These are phyloP conservation scores for Aplysina aerophoba DNA, from an alignment of 37 sponge, comb jelly and placozoan genomes.

Conservation along the genomic window DNA sequence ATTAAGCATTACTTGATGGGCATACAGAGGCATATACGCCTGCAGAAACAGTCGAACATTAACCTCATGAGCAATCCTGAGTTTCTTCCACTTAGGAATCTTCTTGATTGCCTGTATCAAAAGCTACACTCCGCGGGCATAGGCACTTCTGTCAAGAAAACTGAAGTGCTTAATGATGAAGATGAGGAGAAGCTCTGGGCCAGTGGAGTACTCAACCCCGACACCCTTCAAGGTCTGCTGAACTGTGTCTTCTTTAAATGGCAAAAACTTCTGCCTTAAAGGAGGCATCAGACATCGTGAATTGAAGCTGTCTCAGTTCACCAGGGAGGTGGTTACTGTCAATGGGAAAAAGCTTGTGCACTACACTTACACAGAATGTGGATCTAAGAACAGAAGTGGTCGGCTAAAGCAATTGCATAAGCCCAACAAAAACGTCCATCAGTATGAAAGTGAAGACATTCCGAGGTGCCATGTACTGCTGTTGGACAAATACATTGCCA, in stretches of 20 bases:
- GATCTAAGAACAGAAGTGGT: constrained; percentile 45
- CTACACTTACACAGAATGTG: constrained; percentile 36
- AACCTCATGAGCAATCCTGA: constrained; percentile 7
- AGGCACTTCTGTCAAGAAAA: constrained; percentile 28
- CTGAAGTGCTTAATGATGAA: constrained; percentile 6
- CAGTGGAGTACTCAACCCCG: constrained; percentile 26
- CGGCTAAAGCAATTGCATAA: neutral
- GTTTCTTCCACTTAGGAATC: neutral
- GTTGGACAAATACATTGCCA: neutral
- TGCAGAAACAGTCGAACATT: neutral
- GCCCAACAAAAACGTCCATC: constrained; percentile 6
- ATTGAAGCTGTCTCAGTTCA: constrained; percentile 36
- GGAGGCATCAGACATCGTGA: constrained; percentile 44
- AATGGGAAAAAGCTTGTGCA: neutral
- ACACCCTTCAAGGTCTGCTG: constrained; percentile 36
- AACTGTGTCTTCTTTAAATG: constrained; percentile 50
- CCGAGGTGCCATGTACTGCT: neutral
- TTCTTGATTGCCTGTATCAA: neutral
- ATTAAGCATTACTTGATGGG: neutral
- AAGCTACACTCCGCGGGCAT: constrained; percentile 19
- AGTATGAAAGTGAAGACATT: neutral
- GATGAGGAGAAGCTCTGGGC: constrained; percentile 51
- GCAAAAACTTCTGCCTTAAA: constrained; percentile 48
- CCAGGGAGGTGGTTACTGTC: constrained; percentile 18
- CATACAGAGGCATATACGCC: neutral